Conservation (phyloP, 2,113 vertebrate species). For the Urocolius indicus region DNA sequence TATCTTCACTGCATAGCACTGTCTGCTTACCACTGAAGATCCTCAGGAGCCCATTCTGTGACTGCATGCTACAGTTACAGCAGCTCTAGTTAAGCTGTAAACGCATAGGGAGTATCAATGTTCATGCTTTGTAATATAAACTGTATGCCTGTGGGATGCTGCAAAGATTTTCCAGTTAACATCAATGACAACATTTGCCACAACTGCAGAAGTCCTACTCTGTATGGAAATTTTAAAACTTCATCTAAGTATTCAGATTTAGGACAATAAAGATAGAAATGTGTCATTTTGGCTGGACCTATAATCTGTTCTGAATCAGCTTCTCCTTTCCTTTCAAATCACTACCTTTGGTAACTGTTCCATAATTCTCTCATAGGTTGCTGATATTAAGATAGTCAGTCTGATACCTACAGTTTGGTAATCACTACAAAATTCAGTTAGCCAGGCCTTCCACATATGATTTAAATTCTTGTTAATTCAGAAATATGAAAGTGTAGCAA, state of each 20-base stretch:
- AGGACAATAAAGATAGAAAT: background rate
- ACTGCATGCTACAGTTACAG: background rate
- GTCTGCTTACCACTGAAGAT: background rate
- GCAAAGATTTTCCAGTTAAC: background rate
- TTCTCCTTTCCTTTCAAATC: background rate
- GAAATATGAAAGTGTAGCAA: background rate
- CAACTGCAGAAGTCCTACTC: background rate
- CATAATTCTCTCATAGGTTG: background rate
- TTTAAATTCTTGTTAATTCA: background rate
- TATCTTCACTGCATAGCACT: background rate
- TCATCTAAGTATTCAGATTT: background rate
- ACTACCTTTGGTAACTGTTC: background rate
- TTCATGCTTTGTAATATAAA: background rate
- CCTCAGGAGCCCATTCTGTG: background rate
- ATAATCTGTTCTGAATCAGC: background rate
- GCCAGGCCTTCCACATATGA: background rate
- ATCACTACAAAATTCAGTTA: background rate
- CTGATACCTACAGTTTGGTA: background rate
- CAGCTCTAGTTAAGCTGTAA: background rate
- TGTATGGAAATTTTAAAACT: background rate
- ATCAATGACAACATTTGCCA: background rate
- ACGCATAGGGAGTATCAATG: background rate
- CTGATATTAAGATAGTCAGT: background rate
- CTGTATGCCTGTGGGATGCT: background rate
- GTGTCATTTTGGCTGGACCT: background rate